Percentiles rank a stretch among this genome's conserved stretches.
Evolutionary conservation across 2,888 invertebrate species (phyloP).

Genomic region (Exephanes ischioxanthus): DNA sequence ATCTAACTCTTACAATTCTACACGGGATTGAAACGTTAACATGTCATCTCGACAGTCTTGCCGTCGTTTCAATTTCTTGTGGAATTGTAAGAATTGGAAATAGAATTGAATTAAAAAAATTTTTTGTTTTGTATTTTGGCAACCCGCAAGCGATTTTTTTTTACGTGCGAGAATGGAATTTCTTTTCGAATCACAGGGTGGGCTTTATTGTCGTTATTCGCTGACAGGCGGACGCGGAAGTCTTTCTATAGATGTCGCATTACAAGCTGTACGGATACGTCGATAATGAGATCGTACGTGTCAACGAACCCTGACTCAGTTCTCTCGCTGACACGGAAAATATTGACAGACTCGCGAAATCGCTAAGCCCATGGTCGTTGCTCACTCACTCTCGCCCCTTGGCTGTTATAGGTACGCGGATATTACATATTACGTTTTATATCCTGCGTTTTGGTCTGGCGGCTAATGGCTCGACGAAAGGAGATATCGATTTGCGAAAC

Average conservation of each 20-base stretch:
- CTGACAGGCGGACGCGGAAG: not conserved
- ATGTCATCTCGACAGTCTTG: too few species aligned
- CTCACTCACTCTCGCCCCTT: conserved; percentile 3
- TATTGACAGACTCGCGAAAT: conserved; percentile 43
- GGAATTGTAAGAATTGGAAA: too few species aligned
- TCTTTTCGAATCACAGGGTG: conserved; percentile 64
- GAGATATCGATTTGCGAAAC: conserved; percentile 54
- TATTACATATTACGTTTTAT: conserved; percentile 22
- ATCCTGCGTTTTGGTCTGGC: conserved; percentile 51
- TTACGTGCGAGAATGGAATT: conserved; percentile 66
- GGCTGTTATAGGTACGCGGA: conserved; percentile 1
- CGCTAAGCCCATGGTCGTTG: not conserved
- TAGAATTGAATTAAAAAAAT: too few species aligned
- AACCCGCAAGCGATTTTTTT: too few species aligned
- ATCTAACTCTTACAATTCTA: too few species aligned
- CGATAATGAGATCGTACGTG: conserved; percentile 6
- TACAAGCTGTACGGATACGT: not conserved
- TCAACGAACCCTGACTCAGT: conserved; percentile 21
- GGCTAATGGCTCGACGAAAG: conserved; percentile 54
- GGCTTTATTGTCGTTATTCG: conserved; percentile 13
- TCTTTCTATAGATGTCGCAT: not conserved
- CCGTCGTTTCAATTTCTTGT: too few species aligned
- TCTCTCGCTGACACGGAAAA: conserved; percentile 52
- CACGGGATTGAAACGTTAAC: too few species aligned
- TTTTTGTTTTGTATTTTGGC: too few species aligned